Percentiles rank a stretch among this genome's conserved stretches.
Conservation (phyloP, 2,113 vertebrate species). For the Colius striatus region DNA sequence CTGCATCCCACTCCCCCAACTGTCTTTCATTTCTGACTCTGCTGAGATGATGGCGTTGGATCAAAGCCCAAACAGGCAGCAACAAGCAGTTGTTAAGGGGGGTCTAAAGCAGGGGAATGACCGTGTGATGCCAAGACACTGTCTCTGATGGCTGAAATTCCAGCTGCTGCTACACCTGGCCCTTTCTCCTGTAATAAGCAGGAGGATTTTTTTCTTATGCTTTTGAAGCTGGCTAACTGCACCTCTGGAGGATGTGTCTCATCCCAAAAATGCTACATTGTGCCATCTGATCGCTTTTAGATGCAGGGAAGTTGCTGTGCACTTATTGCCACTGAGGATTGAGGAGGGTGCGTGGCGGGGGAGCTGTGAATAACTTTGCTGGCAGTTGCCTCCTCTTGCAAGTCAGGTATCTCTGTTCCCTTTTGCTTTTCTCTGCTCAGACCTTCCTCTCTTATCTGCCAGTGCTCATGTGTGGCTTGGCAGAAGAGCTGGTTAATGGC, state of each 20-base stretch:
- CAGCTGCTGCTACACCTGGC: slow-evolving; percentile 68
- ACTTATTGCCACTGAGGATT: not conserved
- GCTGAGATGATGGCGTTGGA: slow-evolving; percentile 16
- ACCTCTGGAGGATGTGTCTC: not conserved
- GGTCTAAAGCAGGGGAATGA: slow-evolving; percentile 44
- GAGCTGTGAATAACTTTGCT: not conserved
- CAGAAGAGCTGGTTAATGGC: not conserved
- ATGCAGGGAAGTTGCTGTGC: not conserved
- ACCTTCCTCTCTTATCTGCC: not conserved
- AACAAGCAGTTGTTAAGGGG: slow-evolving; percentile 65
- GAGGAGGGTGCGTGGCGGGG: not conserved
- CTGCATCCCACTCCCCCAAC: slow-evolving; percentile 10
- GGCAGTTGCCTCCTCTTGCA: not conserved
- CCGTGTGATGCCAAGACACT: slow-evolving; percentile 7
- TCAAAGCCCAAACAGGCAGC: slow-evolving; percentile 66
- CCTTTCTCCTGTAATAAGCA: slow-evolving; percentile 49
- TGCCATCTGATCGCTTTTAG: slow-evolving; percentile 9
- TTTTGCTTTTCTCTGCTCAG: not conserved
- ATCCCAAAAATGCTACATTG: not conserved
- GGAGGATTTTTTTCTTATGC: not conserved
- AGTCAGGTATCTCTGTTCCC: not conserved
- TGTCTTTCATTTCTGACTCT: slow-evolving; percentile 59
- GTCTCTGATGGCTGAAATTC: slow-evolving; percentile 63
- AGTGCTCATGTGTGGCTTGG: not conserved
- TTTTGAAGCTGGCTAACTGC: slow-evolving; percentile 45